Evolutionary conservation across 2,113 vertebrate genomes (phyloP).

Genomic region (human (Homo sapiens)): GRCh38 chrX:3190001-3190500

Average conservation of each 20-base stretch:
- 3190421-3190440: not conserved
- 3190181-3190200: not conserved
- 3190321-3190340: not conserved
- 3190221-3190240: not conserved
- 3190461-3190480: not conserved
- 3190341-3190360: not conserved
- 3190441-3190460: not conserved
- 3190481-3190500: not conserved
- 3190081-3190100: not conserved
- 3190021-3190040: not conserved
- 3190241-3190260: not conserved
- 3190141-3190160: not conserved
- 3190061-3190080: too few relatives aligned
- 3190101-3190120: not conserved
- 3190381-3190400: not conserved
- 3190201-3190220: too few relatives aligned
- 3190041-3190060: not conserved
- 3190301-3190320: rapidly evolving
- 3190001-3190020: too few relatives aligned
- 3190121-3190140: not conserved
- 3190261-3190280: not conserved
- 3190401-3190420: not conserved
- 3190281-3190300: not conserved
- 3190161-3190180: not conserved
- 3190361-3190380: not conserved